Evolutionary conservation across 2,113 vertebrate species (phyloP), one percentile per base, ranked within the genome.

Genomic region (Sphaerodactylus townsendi): DNA sequence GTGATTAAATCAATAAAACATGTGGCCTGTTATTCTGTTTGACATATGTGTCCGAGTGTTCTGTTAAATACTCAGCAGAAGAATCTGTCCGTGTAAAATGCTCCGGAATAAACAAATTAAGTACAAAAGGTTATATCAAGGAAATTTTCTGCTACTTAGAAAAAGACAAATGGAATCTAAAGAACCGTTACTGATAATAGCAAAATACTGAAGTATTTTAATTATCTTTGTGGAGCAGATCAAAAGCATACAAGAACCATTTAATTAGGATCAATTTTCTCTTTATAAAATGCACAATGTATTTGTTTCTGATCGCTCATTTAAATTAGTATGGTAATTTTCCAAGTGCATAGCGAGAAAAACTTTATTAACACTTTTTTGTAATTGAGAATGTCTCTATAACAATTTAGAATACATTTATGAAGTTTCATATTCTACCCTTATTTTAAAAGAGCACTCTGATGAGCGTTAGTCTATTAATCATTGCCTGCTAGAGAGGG

Each of bases 291-390:
- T 70, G 28, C 70, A 39, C 39, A 48, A 25, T 37, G 30, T 53
- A 48, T 69, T 70, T 44, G 33, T 64, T 82, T 91, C 90, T 88
- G 86, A 93, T 85, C 91, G 87, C 81, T 66, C 74, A 74, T 65
- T 89, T 81, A 82, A 90, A 86, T 77, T 79, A 65, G 30, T 56
- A 79, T 0, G 28, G 62, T 50, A 86, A 77, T 84, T 59, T 69
- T 30, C 64, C 28, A 62, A 73, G 10, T 69, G 77, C 17, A 4
- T 64, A 56, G 50, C 65, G 15, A 44, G 66, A 86, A 37, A 0
- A 0, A 76, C 1, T n/a, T 65, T 19, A 70, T 48, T 79, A 86
- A 53, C 9, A 44, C 19, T 82, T 79, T 64, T 21, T 25, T 74
- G 77, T 81, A 68, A 84, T 1, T 25, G 21, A 39, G 62, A 50